phyloP scores from a whole-genome alignment of 2,888 invertebrate species.

The Chydorus sphaericus region DNA sequence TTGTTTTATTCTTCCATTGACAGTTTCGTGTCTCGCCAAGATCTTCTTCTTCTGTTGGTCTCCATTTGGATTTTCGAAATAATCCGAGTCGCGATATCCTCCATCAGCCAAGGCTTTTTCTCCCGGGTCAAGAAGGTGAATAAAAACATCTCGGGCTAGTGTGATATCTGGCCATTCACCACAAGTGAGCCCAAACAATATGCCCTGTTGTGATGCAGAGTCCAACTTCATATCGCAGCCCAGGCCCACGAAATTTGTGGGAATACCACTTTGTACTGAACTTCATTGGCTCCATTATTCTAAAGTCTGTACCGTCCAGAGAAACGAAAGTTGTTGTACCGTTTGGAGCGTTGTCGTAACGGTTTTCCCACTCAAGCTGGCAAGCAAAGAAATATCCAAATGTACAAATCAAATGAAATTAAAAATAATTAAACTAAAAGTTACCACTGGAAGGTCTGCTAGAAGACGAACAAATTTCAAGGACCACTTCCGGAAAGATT shows the following conservation, averaged over 20 bases:
- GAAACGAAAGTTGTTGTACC: neutral
- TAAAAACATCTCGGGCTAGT: neutral
- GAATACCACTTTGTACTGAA: neutral
- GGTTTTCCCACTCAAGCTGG: conserved; percentile 1
- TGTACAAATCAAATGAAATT: neutral
- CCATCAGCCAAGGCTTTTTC: neutral
- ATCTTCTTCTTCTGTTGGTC: no score
- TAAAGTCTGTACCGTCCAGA: neutral
- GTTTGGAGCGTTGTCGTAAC: neutral
- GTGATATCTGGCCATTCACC: neutral
- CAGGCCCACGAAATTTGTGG: neutral
- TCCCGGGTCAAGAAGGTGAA: neutral
- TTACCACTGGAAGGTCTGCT: neutral
- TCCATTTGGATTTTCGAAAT: no score
- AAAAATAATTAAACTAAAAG: neutral
- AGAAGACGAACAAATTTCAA: neutral
- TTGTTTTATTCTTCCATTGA: no score
- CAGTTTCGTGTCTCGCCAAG: no score
- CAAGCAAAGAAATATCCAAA: neutral
- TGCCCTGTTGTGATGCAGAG: neutral
- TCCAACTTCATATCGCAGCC: neutral
- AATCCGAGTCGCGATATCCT: neutral
- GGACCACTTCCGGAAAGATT: conserved; percentile 2
- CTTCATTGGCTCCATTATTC: neutral
- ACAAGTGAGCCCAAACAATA: neutral